Base-by-base conservation (phyloP, 2,888 invertebrate genomes). In the Melieria crassipennis region DNA sequence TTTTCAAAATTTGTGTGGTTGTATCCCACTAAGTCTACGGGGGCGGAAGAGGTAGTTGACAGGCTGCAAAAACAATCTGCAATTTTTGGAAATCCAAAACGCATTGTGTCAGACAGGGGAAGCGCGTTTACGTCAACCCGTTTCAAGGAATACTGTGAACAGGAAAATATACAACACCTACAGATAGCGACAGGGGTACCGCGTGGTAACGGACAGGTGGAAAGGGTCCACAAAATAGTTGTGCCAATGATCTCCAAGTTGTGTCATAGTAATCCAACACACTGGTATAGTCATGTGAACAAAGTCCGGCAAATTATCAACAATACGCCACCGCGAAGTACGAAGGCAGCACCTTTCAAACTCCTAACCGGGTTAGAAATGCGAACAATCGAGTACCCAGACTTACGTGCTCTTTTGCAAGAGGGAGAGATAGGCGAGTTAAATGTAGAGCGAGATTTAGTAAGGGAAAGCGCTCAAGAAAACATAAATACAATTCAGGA, bases 131-230 rank as follows among this genome's bases (percentile, higher is more conserved):
- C 47, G 46, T 30, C 7, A 30, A 7, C 16, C 13, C 9, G 9
- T 57, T 16, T 30, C 16, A 10, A 16, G 9, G 57, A 57, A 57
- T 84, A 81, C 69, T 85, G 83, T 71, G 64, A 72, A 45, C 76
- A 78, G 3, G 80, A 85, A 71, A 71, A 66, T 0, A 64, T 76
- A n/a, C 42, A 67, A 30, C 83, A 85, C 55, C 56, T 82, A 47
- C 80, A 82, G 62, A 69, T 79, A 4, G 50, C 70, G 6, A 82
- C 74, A 81, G 7, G n/a, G 11, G 6, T 9, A 30, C 30, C 30
- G 1, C 2, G 30, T 30, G 30, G 30, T 30, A 30, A 30, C 30
- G 3, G 30, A 30, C 30, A 30, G 30, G 30, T 30, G 30, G 30
- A 30, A 30, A 2, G 30, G 3, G 30, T 30, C 30, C 30, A 62